A percentile compares a stretch with the other conserved stretches of the same genome.
Conservation (phyloP, 1,140 invertebrate genomes). For the Oryzaephilus surinamensis region DNA sequence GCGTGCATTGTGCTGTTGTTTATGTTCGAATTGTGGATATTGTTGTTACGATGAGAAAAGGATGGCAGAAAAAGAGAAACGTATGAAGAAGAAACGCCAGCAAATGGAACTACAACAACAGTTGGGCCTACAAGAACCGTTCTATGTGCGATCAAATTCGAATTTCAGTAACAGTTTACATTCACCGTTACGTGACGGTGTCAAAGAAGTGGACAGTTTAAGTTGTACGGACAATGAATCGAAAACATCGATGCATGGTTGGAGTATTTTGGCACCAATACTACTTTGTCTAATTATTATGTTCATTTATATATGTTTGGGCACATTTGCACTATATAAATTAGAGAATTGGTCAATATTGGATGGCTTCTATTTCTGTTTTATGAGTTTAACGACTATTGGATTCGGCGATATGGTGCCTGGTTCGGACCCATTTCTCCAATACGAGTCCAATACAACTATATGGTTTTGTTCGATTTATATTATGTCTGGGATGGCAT, state of each 20-base stretch:
- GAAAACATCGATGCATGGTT: slow-evolving; percentile 54
- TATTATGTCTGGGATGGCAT: slow-evolving; percentile 10
- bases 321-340: slow-evolving; percentile 77
- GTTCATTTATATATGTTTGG: slow-evolving; percentile 74
- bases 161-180: slow-evolving; percentile 46
- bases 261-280: slow-evolving; percentile 66
- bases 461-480: slow-evolving; percentile 81
- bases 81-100: slow-evolving; percentile 64
- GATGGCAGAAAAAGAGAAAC: slow-evolving; percentile 65
- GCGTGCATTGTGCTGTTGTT: slow-evolving; percentile 66
- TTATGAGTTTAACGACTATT: slow-evolving; percentile 86
- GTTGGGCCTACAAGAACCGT: slow-evolving; percentile 62
- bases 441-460: slow-evolving; percentile 53
- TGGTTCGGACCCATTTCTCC: slow-evolving; percentile 49
- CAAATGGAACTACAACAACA: slow-evolving; percentile 63
- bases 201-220: slow-evolving; percentile 50
- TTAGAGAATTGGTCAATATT: slow-evolving; percentile 79
- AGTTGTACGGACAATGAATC: slow-evolving; percentile 61
- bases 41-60: slow-evolving; percentile 74
- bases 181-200: slow-evolving; percentile 43
- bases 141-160: slow-evolving; percentile 63
- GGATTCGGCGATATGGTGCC: slow-evolving; percentile 86
- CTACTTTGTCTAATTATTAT: slow-evolving; percentile 67
- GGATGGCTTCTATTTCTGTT: slow-evolving; percentile 90
- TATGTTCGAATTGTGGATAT: slow-evolving; percentile 75